Evolutionary conservation across 2,113 vertebrate species (phyloP).

Genomic region (Anguilla rostrata): DNA sequence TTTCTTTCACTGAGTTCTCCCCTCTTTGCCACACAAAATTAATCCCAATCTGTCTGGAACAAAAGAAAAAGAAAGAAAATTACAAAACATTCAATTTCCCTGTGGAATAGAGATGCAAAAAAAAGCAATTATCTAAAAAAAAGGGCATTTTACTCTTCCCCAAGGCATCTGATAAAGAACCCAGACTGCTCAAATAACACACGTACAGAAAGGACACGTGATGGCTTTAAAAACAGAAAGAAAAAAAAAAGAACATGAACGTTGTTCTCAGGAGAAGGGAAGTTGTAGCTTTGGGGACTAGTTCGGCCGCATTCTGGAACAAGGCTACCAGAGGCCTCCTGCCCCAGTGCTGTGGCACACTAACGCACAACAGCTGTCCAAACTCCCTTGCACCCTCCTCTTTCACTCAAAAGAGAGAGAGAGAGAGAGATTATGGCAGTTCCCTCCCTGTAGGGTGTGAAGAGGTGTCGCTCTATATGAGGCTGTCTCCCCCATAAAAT

Average conservation of each 20-base stretch:
- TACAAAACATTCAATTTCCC: background rate
- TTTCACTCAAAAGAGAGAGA: background rate
- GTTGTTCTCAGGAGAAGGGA: background rate
- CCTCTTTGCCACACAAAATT: too few species aligned
- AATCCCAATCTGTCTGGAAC: too few species aligned
- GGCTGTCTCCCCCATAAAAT: background rate
- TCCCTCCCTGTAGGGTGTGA: background rate
- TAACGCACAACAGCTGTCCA: slow-evolving; percentile 18
- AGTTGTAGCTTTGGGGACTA: background rate
- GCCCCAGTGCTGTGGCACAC: background rate
- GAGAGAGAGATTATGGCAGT: background rate
- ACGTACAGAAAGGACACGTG: background rate
- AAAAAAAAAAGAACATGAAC: background rate
- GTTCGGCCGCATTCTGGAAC: background rate
- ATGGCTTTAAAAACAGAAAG: background rate
- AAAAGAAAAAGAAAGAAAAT: background rate
- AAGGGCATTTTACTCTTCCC: background rate
- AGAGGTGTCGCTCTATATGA: background rate
- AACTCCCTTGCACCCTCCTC: background rate
- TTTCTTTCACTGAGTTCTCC: background rate
- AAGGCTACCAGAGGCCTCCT: background rate
- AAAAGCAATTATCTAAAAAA: background rate
- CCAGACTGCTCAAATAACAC: background rate
- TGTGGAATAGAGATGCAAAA: background rate
- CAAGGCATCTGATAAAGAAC: background rate